Base-by-base conservation (phyloP, 2,888 invertebrate genomes). In the Catonia carolina region DNA sequence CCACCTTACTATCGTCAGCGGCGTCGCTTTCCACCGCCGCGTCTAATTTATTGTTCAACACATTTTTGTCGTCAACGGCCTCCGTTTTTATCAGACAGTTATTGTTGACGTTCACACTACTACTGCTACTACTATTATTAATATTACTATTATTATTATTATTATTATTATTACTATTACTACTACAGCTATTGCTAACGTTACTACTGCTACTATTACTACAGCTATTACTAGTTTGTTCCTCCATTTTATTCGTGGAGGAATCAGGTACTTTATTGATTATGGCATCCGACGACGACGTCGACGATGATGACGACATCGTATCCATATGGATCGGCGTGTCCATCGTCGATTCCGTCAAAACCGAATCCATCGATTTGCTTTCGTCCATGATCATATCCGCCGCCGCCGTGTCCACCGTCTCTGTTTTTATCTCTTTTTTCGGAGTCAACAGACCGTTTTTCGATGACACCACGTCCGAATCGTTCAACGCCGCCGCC, bases 401-500 rank as follows among this genome's bases (percentile, higher is more conserved):
- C 15, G 20, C 23, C 31, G 35, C 54, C 12, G 12, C 14, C 1
- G 27, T 33, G 7, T 56, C 56, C 27, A 52, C 36, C 4, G 48
- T 36, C 48, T 62, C 62, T 48, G 56, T 51, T 53, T 62, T 62
- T 5, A 53, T 33, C 1, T 53, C 53, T 31, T 23, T 23, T 20
- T 56, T 45, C 12, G 33, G n/a, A 22, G 37, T 51, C n/a, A 56
- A 56, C n/a, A n/a, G n/a, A n/a, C n/a, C n/a, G n/a, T n/a, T n/a
- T n/a, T n/a, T n/a, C n/a, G n/a, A n/a, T n/a, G n/a, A n/a, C n/a
- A n/a, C n/a, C n/a, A n/a, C n/a, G 41, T 57, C 50, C 5, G 56
- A 49, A 56, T 72, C 71, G 61, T 72, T 71, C 50, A 58, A 60
- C 45, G 61, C 58, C 2, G 18, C 22, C 18, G 62, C 58, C 15